phyloP scores from a whole-genome alignment of 1,140 invertebrate genomes.

The Caerostris darwini region DNA sequence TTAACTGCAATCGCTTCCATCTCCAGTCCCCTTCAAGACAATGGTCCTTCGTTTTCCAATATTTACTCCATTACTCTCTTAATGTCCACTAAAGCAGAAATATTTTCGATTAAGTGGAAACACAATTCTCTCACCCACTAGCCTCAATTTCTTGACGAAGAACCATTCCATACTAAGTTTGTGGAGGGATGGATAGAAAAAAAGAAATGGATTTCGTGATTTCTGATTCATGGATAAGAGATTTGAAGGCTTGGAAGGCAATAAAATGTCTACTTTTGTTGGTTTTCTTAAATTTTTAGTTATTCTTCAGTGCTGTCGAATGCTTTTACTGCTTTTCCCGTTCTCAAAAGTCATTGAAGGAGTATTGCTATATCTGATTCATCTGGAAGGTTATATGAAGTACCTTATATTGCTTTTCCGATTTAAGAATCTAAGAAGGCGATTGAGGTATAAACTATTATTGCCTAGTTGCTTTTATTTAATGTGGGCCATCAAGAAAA shows the following conservation, averaged over 20 bases:
- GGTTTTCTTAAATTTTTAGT: background rate
- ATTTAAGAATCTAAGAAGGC: background rate
- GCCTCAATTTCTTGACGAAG: background rate
- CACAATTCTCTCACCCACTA: background rate
- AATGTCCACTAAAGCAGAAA: slow-evolving; percentile 17
- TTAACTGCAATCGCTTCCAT: background rate
- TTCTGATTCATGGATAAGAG: background rate
- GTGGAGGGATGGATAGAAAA: background rate
- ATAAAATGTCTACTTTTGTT: background rate
- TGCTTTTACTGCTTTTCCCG: background rate
- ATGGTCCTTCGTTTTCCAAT: slow-evolving; percentile 15
- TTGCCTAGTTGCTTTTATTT: background rate
- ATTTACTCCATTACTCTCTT: slow-evolving; percentile 33
- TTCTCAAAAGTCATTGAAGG: background rate
- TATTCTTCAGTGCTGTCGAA: background rate
- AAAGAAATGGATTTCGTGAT: background rate
- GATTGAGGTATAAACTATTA: background rate
- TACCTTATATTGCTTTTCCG: background rate
- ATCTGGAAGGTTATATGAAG: background rate
- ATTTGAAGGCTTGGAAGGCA: background rate
- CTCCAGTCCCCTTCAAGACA: slow-evolving; percentile 1
- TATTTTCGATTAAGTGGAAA: slow-evolving; percentile 9
- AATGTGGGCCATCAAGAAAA: too few relatives aligned
- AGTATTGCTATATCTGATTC: background rate
- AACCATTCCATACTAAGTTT: background rate